These are phyloP conservation scores for Gymnothorax reevesii DNA, from an alignment of 2,797 vertebrate genomes.

Conservation along the genomic window DNA sequence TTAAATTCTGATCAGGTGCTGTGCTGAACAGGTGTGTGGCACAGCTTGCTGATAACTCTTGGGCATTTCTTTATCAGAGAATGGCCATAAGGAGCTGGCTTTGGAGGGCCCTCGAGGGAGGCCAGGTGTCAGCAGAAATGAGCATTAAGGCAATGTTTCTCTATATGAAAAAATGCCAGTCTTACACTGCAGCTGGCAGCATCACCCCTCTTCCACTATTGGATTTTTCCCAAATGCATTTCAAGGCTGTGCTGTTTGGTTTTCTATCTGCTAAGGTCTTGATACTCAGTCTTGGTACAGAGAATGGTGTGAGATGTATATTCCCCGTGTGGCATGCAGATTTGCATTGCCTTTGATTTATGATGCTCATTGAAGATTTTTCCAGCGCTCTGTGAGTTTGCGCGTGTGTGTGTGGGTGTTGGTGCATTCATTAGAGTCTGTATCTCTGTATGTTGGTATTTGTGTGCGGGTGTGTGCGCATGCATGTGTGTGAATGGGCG, in stretches of 20 bases:
- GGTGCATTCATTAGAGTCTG: neutral
- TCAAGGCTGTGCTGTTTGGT: neutral
- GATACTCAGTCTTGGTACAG: neutral
- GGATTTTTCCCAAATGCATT: neutral
- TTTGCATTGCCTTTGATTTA: conserved; percentile 31
- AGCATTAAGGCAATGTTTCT: neutral
- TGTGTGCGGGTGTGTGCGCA: too few relatives aligned
- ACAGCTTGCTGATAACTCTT: neutral
- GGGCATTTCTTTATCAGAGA: neutral
- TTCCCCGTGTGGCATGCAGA: neutral
- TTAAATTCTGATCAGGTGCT: neutral
- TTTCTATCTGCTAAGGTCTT: neutral
- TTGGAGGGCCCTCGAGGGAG: neutral
- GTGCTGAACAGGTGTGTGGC: neutral
- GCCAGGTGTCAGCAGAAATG: neutral
- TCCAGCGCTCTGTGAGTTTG: conserved; percentile 41
- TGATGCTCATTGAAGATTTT: conserved; percentile 27
- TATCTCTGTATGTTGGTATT: too few relatives aligned
- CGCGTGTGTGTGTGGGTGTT: conserved; percentile 16
- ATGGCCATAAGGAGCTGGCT: neutral
- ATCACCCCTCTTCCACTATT: neutral
- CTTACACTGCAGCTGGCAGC: neutral
- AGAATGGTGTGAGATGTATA: neutral
- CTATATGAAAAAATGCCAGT: neutral
- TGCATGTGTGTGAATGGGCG: neutral